Conservation (phyloP, 2,888 invertebrate species). For the Cartodere bifasciata region DNA sequence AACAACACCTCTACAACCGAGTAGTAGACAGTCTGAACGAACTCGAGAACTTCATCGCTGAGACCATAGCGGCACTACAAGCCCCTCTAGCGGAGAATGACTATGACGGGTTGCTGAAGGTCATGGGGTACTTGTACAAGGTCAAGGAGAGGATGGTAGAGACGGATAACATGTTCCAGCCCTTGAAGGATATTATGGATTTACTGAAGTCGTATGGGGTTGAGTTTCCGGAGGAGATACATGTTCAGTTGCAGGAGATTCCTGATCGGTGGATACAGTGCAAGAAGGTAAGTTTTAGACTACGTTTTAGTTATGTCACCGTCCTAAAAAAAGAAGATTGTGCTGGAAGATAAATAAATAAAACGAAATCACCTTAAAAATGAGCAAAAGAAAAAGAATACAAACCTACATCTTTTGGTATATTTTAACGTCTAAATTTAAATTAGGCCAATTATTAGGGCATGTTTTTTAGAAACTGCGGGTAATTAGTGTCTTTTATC, state of each 20-base stretch:
- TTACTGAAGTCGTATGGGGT: slow-evolving; percentile 76
- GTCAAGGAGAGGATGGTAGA: slow-evolving; percentile 65
- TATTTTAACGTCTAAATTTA: too few species aligned
- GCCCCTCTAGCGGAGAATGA: slow-evolving; percentile 71
- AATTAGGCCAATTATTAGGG: too few species aligned
- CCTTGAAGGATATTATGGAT: slow-evolving; percentile 74
- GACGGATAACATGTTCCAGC: slow-evolving; percentile 85
- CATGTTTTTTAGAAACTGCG: too few species aligned
- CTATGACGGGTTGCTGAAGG: slow-evolving; percentile 67
- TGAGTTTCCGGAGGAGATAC: slow-evolving; percentile 67
- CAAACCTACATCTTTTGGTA: too few species aligned
- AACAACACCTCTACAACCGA: slow-evolving; percentile 70
- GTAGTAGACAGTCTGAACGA: slow-evolving; percentile 67
- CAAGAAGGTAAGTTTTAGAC: slow-evolving; percentile 54
- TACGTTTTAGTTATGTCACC: neutral
- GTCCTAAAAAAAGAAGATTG: too few species aligned
- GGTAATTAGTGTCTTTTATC: too few species aligned
- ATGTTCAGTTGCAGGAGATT: slow-evolving; percentile 63
- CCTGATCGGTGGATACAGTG: slow-evolving; percentile 81
- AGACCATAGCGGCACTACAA: slow-evolving; percentile 58
- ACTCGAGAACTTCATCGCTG: slow-evolving; percentile 62
- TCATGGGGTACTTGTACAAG: slow-evolving; percentile 69
- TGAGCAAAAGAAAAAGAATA: too few species aligned
- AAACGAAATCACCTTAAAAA: too few species aligned
- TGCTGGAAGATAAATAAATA: too few species aligned